Base-by-base conservation (phyloP, 1,140 invertebrate genomes). In the Drosophila lacertosa region DNA sequence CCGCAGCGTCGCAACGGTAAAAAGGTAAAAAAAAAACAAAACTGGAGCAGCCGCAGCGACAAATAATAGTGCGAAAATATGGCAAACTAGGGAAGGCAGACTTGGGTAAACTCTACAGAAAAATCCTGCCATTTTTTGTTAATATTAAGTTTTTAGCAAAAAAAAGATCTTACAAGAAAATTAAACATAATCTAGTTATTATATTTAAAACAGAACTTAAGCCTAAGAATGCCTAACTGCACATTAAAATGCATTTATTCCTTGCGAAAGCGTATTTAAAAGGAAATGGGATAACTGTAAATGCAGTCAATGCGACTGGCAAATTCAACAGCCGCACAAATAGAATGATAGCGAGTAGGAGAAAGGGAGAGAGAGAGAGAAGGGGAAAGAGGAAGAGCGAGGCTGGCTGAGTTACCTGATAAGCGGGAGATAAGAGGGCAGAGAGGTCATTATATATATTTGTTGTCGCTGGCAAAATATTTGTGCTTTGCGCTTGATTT, bases 391-490 rank as follows among this genome's bases (percentile, higher is more conserved):
- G n/a, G n/a, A n/a, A n/a, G 24, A 26, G 1, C 1, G 24, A 29
- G 9, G 26, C 26, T 29, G 11, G n/a, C 1, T 2, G n/a, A n/a
- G 11, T 15, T 40, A 13, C 10, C 18, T 10, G 53, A 35, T 57
- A 42, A 42, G 37, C 13, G 39, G 24, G 39, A 29, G 50, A 13
- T 60, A 58, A 32, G 22, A 54, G 48, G 13, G 29, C 32, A n/a
- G 35, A 20, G 51, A 48, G 66, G 67, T 70, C 67, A 70, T 70
- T 70, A 70, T 70, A 66, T 70, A 78, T 83, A 84, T 84, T 84
- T 86, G 81, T 86, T 84, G 80, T 84, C 82, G 76, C 81, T 77
- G 72, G 73, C 54, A 84, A 84, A 84, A 84, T 84, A 84, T 84
- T 84, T 84, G 77, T 77, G 73, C 77, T 86, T 76, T 68, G 77